Base-by-base conservation (phyloP, 2,888 invertebrate species). In the Agonopterix subpropinquella region DNA sequence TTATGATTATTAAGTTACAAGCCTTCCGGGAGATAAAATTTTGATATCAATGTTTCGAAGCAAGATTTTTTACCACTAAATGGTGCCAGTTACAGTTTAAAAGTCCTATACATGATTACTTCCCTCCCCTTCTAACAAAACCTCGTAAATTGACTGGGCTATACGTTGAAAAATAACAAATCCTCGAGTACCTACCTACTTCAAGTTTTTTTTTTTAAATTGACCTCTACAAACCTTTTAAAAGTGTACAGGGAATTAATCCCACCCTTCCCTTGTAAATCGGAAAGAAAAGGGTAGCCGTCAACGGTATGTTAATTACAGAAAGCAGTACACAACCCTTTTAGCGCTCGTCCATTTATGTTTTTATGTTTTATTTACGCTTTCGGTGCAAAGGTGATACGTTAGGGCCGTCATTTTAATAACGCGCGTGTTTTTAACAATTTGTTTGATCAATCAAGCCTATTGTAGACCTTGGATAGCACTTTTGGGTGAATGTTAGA, bases 271-370 rank as follows among this genome's bases (percentile, higher is more conserved):
- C 65, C 62, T 64, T 64, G 62, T 65, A 69, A 72, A 74, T 74
- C 66, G 65, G 64, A 73, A 74, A 71, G 73, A 69, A 74, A 42
- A 70, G 66, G 70, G 63, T 67, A 65, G 18, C 64, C 60, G 69
- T 69, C 69, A 64, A 65, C 64, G 64, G 65, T 70, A 73, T 76
- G 73, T 70, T 78, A 77, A 79, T 79, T 76, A 73, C 70, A 64
- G 61, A 62, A 67, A 70, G 65, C 69, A 66, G 63, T 68, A 70
- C 69, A 70, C 70, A 77, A 70, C 72, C 76, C 73, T 76, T 78
- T 73, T 73, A 75, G 63, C 68, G 55, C 56, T 53, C 61, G 55
- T 64, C 62, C 62, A 64, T 62, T 67, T 60, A 62, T 58, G 58
- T 61, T 51, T 54, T 54, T 54, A 62, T 61, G 59, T 68, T 70